Evolutionary conservation across 1,140 invertebrate species (phyloP).

Genomic region (Drosophila nebulosa): DNA sequence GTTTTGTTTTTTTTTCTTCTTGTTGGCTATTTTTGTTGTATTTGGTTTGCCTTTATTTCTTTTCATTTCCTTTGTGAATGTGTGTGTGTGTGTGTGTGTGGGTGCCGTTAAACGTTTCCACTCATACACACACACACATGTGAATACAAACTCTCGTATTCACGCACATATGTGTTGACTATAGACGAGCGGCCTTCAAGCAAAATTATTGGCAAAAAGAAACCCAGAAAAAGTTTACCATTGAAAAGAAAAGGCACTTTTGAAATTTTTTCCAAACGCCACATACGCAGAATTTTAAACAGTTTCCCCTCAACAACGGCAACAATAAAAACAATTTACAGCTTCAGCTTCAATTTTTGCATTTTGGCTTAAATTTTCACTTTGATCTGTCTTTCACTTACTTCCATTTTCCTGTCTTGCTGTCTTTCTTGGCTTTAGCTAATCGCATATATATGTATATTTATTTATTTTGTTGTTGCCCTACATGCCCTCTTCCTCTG

Average conservation of each 20-base stretch:
- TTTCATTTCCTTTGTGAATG: conserved; percentile 50
- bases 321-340: conserved; percentile 45
- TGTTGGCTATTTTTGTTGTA: conserved; percentile 22
- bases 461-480: neutral
- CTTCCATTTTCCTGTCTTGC: conserved; percentile 11
- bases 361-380: conserved; percentile 40
- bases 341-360: conserved; percentile 28
- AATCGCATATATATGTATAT: conserved; percentile 23
- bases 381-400: conserved; percentile 37
- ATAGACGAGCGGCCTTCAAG: conserved; percentile 52
- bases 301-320: conserved; percentile 22
- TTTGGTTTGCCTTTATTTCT: conserved; percentile 61
- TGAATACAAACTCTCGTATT: neutral
- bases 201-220: conserved; percentile 56
- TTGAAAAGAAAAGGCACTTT: conserved; percentile 32
- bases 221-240: conserved; percentile 52
- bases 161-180: neutral
- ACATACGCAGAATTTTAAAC: conserved; percentile 69
- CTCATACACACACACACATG: neutral
- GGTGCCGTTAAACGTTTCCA: conserved; percentile 14
- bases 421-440: conserved; percentile 13
- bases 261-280: conserved; percentile 35
- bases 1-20: conserved; percentile 21
- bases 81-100: conserved; percentile 33
- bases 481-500: neutral